Base-by-base conservation (phyloP, 2,113 vertebrate species). In the Natator depressus region DNA sequence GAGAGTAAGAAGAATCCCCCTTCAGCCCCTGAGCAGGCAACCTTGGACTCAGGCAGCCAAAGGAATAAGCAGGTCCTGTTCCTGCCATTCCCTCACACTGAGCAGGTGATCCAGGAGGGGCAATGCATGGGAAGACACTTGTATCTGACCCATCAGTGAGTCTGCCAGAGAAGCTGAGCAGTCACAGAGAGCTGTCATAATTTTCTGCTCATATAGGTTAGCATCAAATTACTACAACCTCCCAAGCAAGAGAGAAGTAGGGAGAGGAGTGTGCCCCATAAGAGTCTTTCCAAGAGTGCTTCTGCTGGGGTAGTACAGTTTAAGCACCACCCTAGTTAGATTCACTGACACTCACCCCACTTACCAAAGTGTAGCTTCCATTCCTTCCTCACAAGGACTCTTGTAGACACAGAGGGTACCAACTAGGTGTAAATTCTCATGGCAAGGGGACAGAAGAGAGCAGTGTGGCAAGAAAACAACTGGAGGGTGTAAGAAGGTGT, bases 131-230 rank as follows among this genome's bases (percentile, higher is more conserved):
- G 13, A 55, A 53, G 38, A 80, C 20, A 69, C 10, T 13, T 29
- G 29, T 29, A 9, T 16, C 6, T 62, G 10, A 0, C 0, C 4
- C 14, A 4, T n/a, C 10, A 49, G 2, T 10, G 57, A 20, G 51
- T 22, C 75, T 85, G 3, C 5, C 13, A 4, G 3, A 79, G n/a
- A 3, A n/a, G 2, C 8, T 79, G 20, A 25, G 3, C 35, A 81
- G 51, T 62, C 19, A 75, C 14, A 8, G 79, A 59, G 8, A 4
- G 7, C 5, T 19, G 2, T 4, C 51, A 2, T 62, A 62, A 24
- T 54, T 84, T 89, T 89, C n/a, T 89, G 10, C 13, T 84, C 13
- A 10, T 49, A 27, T 29, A n/a, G 75, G 10, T 1, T 16, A 9
- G 47, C 10, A 50, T 55, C 83, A 76, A 29, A 1, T 24, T 13